Base-by-base conservation (phyloP, 2,888 invertebrate genomes). In the Rhabditoides inermis region DNA sequence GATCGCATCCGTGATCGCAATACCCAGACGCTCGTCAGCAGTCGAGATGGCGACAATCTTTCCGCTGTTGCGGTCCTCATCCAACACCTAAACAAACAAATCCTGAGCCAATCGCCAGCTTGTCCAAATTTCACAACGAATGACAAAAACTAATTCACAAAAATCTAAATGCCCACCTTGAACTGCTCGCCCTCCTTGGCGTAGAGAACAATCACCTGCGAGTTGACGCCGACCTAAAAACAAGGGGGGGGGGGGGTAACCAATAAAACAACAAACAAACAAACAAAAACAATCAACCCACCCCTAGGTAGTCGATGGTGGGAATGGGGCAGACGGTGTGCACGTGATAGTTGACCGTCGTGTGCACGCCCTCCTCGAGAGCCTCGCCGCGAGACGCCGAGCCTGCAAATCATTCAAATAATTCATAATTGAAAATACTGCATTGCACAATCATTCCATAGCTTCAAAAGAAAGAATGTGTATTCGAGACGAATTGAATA, bases 241-340 rank as follows among this genome's bases (percentile, higher is more conserved):
- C 18, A 35, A 22, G 20, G 20, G n/a, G n/a, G n/a, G n/a, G n/a
- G n/a, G n/a, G n/a, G n/a, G n/a, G n/a, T n/a, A n/a, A n/a, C n/a
- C n/a, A n/a, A n/a, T n/a, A n/a, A n/a, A n/a, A n/a, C n/a, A n/a
- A n/a, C n/a, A n/a, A n/a, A n/a, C n/a, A n/a, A n/a, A n/a, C n/a
- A n/a, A n/a, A n/a, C n/a, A 39, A 39, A n/a, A 6, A 6, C 39
- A 6, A n/a, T 12, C 6, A 2, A 12, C 40, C 27, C 20, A 59
- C 53, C 35, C 45, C 59, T 10, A 59, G 37, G 41, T 52, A 56
- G 27, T 59, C 59, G 18, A 59, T 32, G 5, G 22, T 27, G 2
- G 42, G 32, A 12, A 56, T 15, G 20, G 55, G 51, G 41, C 52
- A 49, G 22, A 44, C 44, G 30, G 44, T 42, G 18, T 59, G 59